Conservation (phyloP, 2,888 invertebrate genomes). For the Agrilus cyanescens region DNA sequence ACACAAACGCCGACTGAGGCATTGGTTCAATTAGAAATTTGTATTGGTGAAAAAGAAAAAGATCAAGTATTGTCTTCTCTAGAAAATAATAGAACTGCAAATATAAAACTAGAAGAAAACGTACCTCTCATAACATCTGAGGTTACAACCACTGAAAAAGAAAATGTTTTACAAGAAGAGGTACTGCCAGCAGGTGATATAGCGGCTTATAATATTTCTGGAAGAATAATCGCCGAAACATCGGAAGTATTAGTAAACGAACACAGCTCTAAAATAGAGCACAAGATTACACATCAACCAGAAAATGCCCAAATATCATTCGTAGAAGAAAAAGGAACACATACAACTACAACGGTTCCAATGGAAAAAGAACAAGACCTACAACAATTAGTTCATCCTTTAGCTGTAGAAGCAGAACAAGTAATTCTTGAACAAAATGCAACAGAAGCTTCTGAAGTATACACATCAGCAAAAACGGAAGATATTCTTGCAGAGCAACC, state of each 20-base stretch:
- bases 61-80: slow-evolving; percentile 21
- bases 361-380: slow-evolving; percentile 39
- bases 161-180: slow-evolving; percentile 30
- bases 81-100: slow-evolving; percentile 12
- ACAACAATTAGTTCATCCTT: slow-evolving; percentile 26
- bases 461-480: slow-evolving; percentile 14
- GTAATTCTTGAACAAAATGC: slow-evolving; percentile 27
- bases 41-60: slow-evolving; percentile 42
- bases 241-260: slow-evolving; percentile 19
- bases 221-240: slow-evolving; percentile 37
- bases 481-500: slow-evolving; percentile 20
- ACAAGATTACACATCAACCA: background rate
- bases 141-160: slow-evolving; percentile 39
- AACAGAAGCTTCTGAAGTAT: slow-evolving; percentile 30
- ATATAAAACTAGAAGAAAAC: slow-evolving; percentile 42
- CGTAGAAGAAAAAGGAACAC: slow-evolving; percentile 29
- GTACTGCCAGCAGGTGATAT: slow-evolving; percentile 24
- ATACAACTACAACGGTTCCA: slow-evolving; percentile 37
- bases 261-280: background rate
- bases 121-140: slow-evolving; percentile 33
- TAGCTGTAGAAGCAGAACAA: slow-evolving; percentile 25
- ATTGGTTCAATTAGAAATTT: slow-evolving; percentile 28
- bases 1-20: slow-evolving; percentile 26
- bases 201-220: slow-evolving; percentile 28
- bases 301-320: slow-evolving; percentile 4